Evolutionary conservation across 2,113 vertebrate genomes (phyloP), one percentile per base, ranked within the genome.

Genomic region (Xyrauchen texanus): DNA sequence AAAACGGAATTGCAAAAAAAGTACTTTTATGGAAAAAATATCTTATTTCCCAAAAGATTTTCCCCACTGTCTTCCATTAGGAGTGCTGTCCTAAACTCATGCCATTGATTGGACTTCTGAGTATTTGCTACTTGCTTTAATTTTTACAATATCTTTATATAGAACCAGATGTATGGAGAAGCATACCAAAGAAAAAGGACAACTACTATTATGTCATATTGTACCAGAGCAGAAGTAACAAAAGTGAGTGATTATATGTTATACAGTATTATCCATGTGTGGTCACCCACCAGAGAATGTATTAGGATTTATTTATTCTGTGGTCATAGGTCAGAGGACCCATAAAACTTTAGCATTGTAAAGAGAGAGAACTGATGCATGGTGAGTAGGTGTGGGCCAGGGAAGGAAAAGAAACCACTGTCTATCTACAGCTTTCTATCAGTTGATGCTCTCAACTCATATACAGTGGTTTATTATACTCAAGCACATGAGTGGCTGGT

Each of bases 271-370:
- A 71, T 49, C 13, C 53, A 64, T 61, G 78, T 82, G 86, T 81
- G 78, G 78, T 83, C 82, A 34, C 8, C 13, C 62, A 60, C 51
- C 57, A 58, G 53, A 58, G 45, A 9, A 62, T 74, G 49, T 73
- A 16, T 49, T 62, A 21, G 63, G 70, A 85, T 87, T 85, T 82
- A 84, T 77, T n/a, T 45, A 11, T 21, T 2, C 21, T 71, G 53
- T 57, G 62, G 63, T 11, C 16, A 55, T 58, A 81, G 86, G 84
- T 83, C 85, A 85, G 60, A 63, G 51, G 53, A 69, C 61, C 73
- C 55, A 79, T 87, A 79, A 87, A 73, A 61, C 57, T 42, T 45
- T 6, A 78, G 76, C 79, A 73, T 74, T 80, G 65, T 78, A 81
- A 81, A 83, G 49, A 16, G 58, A 3, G 49, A 61, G 34, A 73